Percentiles rank a stretch among this genome's conserved stretches.
Conservation (phyloP, 2,888 invertebrate species). For the Cryptus viduatorius region DNA sequence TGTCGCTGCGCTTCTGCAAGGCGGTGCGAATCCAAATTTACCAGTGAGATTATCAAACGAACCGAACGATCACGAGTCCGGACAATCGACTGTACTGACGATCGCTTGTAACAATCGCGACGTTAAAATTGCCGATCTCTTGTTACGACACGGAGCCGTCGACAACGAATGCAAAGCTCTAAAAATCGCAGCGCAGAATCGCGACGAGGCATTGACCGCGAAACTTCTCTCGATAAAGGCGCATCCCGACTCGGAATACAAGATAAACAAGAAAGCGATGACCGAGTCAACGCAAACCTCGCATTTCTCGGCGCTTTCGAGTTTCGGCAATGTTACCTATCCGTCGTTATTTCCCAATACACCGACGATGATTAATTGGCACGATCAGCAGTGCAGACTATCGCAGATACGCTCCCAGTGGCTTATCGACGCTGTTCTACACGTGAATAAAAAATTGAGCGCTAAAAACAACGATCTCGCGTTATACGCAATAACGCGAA, state of each 20-base stretch:
- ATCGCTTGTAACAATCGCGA: conserved; percentile 90
- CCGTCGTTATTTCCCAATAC: conserved; percentile 93
- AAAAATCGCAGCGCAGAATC: conserved; percentile 90
- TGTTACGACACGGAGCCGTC: conserved; percentile 92
- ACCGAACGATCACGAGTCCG: conserved; percentile 85
- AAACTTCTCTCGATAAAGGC: conserved; percentile 95
- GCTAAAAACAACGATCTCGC: conserved; percentile 90
- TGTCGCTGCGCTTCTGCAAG: conserved; percentile 89
- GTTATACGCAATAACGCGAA: conserved; percentile 95
- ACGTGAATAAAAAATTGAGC: conserved; percentile 92
- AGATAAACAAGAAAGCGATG: conserved; percentile 95
- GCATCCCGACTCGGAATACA: conserved; percentile 96
- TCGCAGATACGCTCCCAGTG: conserved; percentile 92
- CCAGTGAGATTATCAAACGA: conserved; percentile 87
- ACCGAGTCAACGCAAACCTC: conserved; percentile 88
- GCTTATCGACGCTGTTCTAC: conserved; percentile 93
- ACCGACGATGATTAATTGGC: conserved; percentile 97
- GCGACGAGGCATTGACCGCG: conserved; percentile 91
- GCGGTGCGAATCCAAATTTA: conserved; percentile 94
- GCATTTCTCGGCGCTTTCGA: conserved; percentile 86
- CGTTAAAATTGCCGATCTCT: conserved; percentile 90
- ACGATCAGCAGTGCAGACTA: conserved; percentile 91
- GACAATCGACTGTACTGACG: conserved; percentile 87
- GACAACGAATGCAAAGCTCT: conserved; percentile 95
- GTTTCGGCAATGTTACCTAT: conserved; percentile 89